Base-by-base conservation (phyloP, 2,888 invertebrate species). In the Drosophila quinaria region DNA sequence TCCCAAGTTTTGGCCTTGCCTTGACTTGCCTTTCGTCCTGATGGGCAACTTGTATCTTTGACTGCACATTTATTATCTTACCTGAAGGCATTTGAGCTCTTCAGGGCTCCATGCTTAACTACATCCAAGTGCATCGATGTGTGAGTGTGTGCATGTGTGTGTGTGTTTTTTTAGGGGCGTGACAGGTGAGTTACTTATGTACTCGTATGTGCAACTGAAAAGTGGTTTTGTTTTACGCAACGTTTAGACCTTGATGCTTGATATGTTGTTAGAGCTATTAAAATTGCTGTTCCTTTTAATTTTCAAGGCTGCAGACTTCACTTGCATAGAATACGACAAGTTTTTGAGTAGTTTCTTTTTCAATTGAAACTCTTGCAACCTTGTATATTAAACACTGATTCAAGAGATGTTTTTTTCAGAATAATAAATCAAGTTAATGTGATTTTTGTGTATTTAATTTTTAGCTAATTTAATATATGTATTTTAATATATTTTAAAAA, bases 21-120 rank as follows among this genome's bases (percentile, higher is more conserved):
- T 59, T 80, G 70, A 8, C 56, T 74, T 39, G n/a, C 31, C 9
- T 17, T 37, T 65, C 29, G 58, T 68, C 56, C 65, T 65, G 63
- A 64, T 56, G 66, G 70, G 74, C 71, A 79, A 74, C 74, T 77
- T 87, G 84, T 84, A 76, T 77, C 80, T 89, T 71, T 89, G 90
- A 90, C 78, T 87, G 89, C 89, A 84, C 84, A 89, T 85, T 84
- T 89, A 81, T 89, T 89, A 87, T 78, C 73, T 88, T 70, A 89
- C 87, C 89, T 84, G 84, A 89, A 83, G 89, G 83, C 87, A 83
- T 82, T 80, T 70, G 63, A 79, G 85, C 83, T 74, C 70, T 83
- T 82, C 65, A 62, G 58, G 42, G n/a, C 42, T 47, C 56, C 11
- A 31, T 59, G 55, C 37, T 46, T 47, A 62, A 69, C 60, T 47